Percentiles rank a stretch among this genome's conserved stretches.
These are phyloP conservation scores for Heteromurus nitidus DNA, from an alignment of 2,888 invertebrate genomes.

Conservation along the genomic window DNA sequence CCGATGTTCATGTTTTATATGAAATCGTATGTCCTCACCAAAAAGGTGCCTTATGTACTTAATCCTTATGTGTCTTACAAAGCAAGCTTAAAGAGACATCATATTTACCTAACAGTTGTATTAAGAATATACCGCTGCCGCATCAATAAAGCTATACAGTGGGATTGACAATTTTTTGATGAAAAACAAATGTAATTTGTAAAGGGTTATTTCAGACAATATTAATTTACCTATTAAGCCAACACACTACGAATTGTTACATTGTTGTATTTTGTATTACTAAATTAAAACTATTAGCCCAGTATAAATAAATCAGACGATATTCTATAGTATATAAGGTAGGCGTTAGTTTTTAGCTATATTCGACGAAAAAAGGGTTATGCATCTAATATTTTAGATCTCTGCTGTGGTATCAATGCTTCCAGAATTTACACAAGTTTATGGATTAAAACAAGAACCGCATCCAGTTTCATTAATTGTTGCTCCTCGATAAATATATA, in stretches of 20 bases:
- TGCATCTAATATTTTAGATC: constrained; percentile 2
- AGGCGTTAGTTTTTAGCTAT: not conserved
- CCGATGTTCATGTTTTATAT: not conserved
- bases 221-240: constrained; percentile 16
- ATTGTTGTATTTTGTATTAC: constrained; percentile 24
- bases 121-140: constrained; percentile 60
- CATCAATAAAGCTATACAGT: constrained; percentile 30
- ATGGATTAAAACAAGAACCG: no score
- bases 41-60: constrained; percentile 66
- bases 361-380: not conserved
- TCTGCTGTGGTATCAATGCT: not conserved
- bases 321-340: not conserved
- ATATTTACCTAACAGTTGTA: constrained; percentile 68
- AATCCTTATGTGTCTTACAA: constrained; percentile 56
- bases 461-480: no score
- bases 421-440: no score
- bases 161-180: constrained; percentile 14
- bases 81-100: constrained; percentile 65
- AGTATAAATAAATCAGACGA: constrained; percentile 10
- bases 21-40: constrained; percentile 60
- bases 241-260: no score
- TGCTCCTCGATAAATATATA: no score
- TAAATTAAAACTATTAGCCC: not conserved
- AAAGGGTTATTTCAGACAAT: constrained; percentile 30
- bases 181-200: constrained; percentile 3